Base-by-base conservation (phyloP, 1,140 invertebrate genomes). In the Tetragonula clypearis region DNA sequence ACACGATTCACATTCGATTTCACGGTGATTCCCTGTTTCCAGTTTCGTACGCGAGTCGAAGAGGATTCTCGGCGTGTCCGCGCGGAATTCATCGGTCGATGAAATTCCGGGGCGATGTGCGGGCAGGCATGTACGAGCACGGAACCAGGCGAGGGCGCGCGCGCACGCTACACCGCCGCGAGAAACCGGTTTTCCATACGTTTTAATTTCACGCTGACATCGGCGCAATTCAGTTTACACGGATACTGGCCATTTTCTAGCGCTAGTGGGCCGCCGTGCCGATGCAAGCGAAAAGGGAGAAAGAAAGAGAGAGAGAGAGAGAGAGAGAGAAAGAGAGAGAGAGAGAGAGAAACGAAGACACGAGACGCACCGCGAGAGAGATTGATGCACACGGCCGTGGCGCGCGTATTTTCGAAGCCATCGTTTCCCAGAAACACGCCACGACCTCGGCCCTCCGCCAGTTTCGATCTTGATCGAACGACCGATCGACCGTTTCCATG, bases 161-260 rank as follows among this genome's bases (percentile, higher is more conserved):
- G 75, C 23, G 75, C 58, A 14, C 58, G 30, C 30, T 60, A n/a
- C 55, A 60, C 74, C 56, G 74, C 26, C 78, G 78, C 55, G 78
- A 87, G 87, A 95, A 30, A 94, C 94, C 93, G 94, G 93, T 94
- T 94, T 92, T 90, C 90, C 91, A 90, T 94, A 92, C 92, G 92
- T 93, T 94, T 90, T 94, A 94, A 95, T 95, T 95, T 95, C 93
- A 94, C 93, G 94, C 93, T 91, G 92, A 94, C 92, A 90, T 94
- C 93, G 91, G 87, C 79, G 93, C 93, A 92, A 94, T 94, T 94
- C 93, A 93, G 93, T 94, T 94, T 94, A 92, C 93, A 93, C 92
- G 92, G 90, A 92, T 93, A 92, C 92, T 91, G 88, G 88, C 92
- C 88, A 92, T 92, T 92, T 93, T 91, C 92, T 92, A 93, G 88